Conservation (phyloP, 92 coral and sea anemone genomes). For the Palythoa heliodiscus region DNA sequence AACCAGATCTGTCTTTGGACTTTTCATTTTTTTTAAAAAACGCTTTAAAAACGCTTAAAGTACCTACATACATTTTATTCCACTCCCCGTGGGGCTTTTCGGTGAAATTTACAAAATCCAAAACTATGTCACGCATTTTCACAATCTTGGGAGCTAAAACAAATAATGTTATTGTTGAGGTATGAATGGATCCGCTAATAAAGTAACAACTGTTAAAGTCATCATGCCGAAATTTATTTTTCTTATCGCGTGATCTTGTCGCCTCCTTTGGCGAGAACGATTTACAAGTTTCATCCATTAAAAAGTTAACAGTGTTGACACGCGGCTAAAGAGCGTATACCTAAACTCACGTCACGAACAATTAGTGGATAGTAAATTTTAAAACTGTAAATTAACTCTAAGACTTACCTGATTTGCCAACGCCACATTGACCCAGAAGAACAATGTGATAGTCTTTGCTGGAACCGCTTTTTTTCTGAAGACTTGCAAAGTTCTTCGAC, state of each 20-base stretch:
- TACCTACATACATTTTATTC: too few species aligned
- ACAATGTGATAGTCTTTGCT: constrained; percentile 77
- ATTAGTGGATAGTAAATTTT: not conserved
- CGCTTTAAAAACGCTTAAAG: not conserved
- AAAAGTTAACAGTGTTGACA: not conserved
- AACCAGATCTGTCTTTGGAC: not conserved
- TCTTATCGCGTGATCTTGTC: constrained; percentile 25
- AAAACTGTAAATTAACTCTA: not conserved
- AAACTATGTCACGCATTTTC: not conserved
- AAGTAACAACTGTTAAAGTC: not conserved
- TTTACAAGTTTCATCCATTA: not conserved
- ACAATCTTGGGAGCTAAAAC: not conserved
- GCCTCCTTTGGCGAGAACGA: constrained; percentile 38
- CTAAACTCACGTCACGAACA: not conserved
- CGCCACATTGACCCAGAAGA: constrained; percentile 87
- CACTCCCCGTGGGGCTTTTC: too few species aligned
- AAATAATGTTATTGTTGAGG: not conserved
- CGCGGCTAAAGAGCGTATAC: not conserved
- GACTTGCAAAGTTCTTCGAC: constrained; percentile 43
- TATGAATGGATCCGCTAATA: not conserved
- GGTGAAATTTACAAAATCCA: too few species aligned
- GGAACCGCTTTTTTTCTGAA: constrained; percentile 59
- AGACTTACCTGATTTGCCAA: constrained; percentile 87
- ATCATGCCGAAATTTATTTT: not conserved
- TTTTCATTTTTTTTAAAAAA: not conserved